A percentile compares a stretch with the other conserved stretches of the same genome.
Conservation (phyloP, 2,113 vertebrate genomes). For the Toxotes chatareus region DNA sequence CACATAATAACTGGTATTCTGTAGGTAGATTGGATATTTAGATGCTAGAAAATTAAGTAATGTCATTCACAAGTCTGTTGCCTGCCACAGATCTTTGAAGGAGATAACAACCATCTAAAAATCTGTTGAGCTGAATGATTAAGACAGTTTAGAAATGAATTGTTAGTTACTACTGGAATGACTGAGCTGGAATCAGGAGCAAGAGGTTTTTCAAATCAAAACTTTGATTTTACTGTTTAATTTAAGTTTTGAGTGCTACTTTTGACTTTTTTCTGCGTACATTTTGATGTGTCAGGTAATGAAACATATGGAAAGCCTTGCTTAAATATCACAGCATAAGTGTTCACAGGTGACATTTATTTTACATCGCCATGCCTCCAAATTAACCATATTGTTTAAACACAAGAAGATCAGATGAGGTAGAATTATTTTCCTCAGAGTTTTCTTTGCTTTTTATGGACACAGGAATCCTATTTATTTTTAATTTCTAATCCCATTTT, state of each 20-base stretch:
- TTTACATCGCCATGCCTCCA: background rate
- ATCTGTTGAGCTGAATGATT: background rate
- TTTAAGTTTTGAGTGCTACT: background rate
- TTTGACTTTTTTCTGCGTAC: background rate
- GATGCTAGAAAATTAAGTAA: background rate
- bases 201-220: background rate
- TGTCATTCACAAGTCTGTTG: slow-evolving; percentile 7
- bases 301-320: background rate
- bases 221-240: background rate
- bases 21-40: background rate
- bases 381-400: background rate
- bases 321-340: slow-evolving; percentile 12
- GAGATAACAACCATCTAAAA: background rate
- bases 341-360: slow-evolving; percentile 28
- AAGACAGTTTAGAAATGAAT: background rate
- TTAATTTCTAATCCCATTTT: slow-evolving; percentile 47
- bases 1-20: background rate
- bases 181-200: slow-evolving; percentile 1
- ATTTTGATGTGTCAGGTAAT: slow-evolving; percentile 15
- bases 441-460: slow-evolving; percentile 1
- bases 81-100: background rate
- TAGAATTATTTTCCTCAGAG: background rate
- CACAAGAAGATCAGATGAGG: background rate
- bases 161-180: background rate
- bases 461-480: slow-evolving; percentile 9